phyloP scores from a whole-genome alignment of 2,888 invertebrate species.

The Xylota sylvarum region DNA sequence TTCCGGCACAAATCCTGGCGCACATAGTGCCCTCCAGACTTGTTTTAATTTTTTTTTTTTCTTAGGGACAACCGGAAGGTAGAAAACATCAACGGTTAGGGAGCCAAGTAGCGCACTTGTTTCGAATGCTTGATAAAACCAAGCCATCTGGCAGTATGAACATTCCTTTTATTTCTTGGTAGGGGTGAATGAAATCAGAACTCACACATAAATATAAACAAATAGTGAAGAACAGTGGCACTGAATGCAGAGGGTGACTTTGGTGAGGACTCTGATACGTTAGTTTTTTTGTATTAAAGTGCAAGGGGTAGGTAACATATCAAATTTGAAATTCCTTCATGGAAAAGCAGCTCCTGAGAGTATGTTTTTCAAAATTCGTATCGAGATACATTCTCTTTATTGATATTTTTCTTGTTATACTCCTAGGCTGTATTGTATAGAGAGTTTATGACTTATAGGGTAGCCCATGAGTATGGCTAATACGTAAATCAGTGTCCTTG shows the following conservation, averaged over 20 bases:
- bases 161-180: slow-evolving; percentile 15
- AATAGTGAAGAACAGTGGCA: not conserved
- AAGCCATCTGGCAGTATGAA: slow-evolving; percentile 57
- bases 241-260: not conserved
- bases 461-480: not conserved
- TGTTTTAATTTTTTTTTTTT: slow-evolving; percentile 18
- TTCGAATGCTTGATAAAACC: slow-evolving; percentile 49
- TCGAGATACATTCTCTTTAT: not conserved
- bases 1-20: slow-evolving; percentile 63
- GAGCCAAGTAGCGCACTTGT: slow-evolving; percentile 60
- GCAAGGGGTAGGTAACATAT: not conserved
- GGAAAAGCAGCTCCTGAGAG: slow-evolving; percentile 22
- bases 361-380: not conserved
- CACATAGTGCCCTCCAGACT: slow-evolving; percentile 8
- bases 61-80: slow-evolving; percentile 62
- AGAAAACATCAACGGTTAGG: slow-evolving; percentile 52
- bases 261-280: not conserved
- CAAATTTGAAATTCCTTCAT: not conserved
- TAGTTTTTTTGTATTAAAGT: not conserved
- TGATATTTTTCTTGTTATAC: slow-evolving; percentile 16
- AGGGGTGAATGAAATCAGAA: slow-evolving; percentile 46
- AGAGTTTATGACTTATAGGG: not conserved
- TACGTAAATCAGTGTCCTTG: too few relatives aligned
- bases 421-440: slow-evolving; percentile 15
- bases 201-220: not conserved